A percentile compares a stretch with the other conserved stretches of the same genome.
Conservation (phyloP, 2,888 invertebrate genomes). For the Pseudococcus jackbeardsleyi region DNA sequence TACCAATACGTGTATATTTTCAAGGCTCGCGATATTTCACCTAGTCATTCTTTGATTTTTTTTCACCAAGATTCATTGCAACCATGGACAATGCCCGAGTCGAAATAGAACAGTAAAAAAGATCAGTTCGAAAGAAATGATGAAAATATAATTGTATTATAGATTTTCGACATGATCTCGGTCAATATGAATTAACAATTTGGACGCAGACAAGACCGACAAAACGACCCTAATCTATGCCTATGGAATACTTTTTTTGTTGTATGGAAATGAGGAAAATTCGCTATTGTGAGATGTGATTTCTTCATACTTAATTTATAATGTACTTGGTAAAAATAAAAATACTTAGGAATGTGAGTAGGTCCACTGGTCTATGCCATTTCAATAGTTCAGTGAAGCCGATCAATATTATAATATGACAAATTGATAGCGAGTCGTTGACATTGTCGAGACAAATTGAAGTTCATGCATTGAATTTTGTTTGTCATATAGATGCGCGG, state of each 20-base stretch:
- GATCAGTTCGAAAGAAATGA: background rate
- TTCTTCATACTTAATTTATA: background rate
- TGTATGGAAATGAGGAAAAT: background rate
- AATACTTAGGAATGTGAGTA: background rate
- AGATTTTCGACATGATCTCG: background rate
- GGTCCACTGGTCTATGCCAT: too few relatives aligned
- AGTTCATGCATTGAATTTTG: constrained; percentile 12
- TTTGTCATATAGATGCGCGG: background rate
- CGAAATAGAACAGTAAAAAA: constrained; percentile 13
- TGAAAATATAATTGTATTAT: background rate
- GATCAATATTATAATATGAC: background rate
- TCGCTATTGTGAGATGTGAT: background rate
- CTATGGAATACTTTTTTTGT: background rate
- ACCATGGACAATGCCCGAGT: background rate
- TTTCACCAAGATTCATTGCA: background rate
- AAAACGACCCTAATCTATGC: background rate
- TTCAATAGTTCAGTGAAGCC: background rate
- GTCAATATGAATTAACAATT: background rate
- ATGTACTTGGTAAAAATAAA: too few relatives aligned
- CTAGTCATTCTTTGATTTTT: constrained; percentile 2
- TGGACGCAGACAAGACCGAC: background rate
- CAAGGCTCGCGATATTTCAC: background rate
- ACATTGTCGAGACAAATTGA: background rate
- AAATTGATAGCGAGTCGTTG: constrained; percentile 4
- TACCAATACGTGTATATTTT: constrained; percentile 1